Evolutionary conservation across 2,888 invertebrate genomes (phyloP), one percentile per base, ranked within the genome.

Genomic region (Toxonevra muliebris): DNA sequence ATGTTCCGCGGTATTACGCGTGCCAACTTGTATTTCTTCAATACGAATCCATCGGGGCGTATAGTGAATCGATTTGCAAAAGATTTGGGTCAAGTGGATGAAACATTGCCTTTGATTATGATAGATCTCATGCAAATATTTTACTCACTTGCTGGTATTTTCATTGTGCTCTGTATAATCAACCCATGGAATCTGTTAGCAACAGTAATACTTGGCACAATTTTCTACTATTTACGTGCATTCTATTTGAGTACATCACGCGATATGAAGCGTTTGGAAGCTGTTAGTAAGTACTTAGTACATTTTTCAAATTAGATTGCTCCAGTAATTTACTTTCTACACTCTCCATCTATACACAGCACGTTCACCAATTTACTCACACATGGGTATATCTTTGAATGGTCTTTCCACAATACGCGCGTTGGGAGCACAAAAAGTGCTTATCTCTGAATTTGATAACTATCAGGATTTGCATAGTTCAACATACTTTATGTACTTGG

Each of bases 301-400:
- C 8, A n/a, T n/a, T n/a, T 53, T 40, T 41, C 19, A 50, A 5
- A 42, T 11, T 17, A 1, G n/a, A 19, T 48, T 48, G 15, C 7
- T 19, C 30, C 7, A 20, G 30, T n/a, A 17, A n/a, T 41, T 4
- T 4, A 30, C 7, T 30, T 30, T 30, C 30, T 30, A 30, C n/a
- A n/a, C n/a, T n/a, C n/a, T n/a, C n/a, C n/a, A n/a, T n/a, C n/a
- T 40, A 55, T 19, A 20, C 9, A 8, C 90, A 13, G 92, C 95
- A 70, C 91, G 96, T 68, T 96, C 96, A 77, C 98, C 98, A 0
- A 94, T 98, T 13, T 98, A 96, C 86, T 93, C 94, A 2, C 97
- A 97, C 81, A 87, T 98, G 77, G 94, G 92, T 80, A 93, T 96
- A 30, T 91, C 95, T 0, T 87, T 98, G 2, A 93, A 94, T 82